Conservation (phyloP, 2,888 invertebrate genomes). For the Cetonia aurata region DNA sequence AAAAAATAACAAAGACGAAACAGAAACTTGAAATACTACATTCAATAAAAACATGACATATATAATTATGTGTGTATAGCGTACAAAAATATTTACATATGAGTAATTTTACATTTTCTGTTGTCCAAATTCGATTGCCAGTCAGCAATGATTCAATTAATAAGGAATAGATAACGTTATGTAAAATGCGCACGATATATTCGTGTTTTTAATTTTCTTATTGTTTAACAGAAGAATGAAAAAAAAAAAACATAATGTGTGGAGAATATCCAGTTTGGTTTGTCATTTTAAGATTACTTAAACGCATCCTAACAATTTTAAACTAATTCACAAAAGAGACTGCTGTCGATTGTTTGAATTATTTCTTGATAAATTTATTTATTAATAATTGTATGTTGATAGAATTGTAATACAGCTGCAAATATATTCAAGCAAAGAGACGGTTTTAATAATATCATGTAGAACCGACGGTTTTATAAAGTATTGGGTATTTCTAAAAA, state of each 20-base stretch:
- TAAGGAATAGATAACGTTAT: constrained; percentile 1
- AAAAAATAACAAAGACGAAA: constrained; percentile 32
- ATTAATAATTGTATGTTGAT: too few relatives aligned
- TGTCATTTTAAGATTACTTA: too few relatives aligned
- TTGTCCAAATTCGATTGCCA: constrained; percentile 24
- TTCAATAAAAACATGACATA: constrained; percentile 35
- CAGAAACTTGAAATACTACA: constrained; percentile 38
- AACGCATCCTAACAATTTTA: too few relatives aligned
- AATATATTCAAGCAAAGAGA: too few relatives aligned
- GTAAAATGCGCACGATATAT: constrained; percentile 19
- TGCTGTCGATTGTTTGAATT: too few relatives aligned
- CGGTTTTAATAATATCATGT: too few relatives aligned
- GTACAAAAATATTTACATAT: constrained; percentile 42
- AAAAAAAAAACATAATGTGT: not conserved
- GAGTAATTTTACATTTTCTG: constrained; percentile 38
- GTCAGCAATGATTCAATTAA: constrained; percentile 19
- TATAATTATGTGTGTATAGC: constrained; percentile 25
- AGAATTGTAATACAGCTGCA: too few relatives aligned
- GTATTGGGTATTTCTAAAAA: too few relatives aligned
- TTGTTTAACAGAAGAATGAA: too few relatives aligned
- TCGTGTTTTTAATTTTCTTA: constrained; percentile 3
- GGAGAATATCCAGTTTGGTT: not conserved
- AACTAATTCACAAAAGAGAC: too few relatives aligned
- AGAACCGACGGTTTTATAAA: too few relatives aligned
- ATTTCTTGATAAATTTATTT: too few relatives aligned